phyloP scores from a whole-genome alignment of 2,888 invertebrate species.

The Gisinianus flammeolus region DNA sequence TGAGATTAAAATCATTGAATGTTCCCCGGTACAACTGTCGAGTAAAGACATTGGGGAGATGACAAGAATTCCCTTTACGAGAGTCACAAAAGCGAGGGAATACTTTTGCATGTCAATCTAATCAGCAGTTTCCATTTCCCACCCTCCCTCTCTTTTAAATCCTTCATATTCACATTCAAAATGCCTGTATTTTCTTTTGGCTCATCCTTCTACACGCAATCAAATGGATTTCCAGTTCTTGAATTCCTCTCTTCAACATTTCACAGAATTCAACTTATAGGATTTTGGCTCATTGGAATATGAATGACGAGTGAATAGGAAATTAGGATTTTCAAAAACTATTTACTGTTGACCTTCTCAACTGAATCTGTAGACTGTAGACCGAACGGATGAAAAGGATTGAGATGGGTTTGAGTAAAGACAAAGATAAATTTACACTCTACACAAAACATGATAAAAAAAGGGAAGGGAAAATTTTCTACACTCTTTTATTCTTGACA shows the following conservation, averaged over 20 bases:
- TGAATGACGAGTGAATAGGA: too few species aligned
- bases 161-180: background rate
- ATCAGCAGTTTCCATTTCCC: constrained; percentile 42
- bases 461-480: background rate
- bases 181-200: constrained; percentile 30
- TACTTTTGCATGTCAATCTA: constrained; percentile 46
- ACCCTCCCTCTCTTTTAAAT: constrained; percentile 18
- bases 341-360: too few species aligned
- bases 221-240: too few species aligned
- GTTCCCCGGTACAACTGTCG: background rate
- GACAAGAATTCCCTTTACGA: constrained; percentile 44
- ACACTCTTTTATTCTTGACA: background rate
- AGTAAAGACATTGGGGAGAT: constrained; percentile 20
- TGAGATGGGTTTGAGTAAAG: too few species aligned
- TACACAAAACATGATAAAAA: background rate
- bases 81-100: constrained; percentile 35
- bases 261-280: constrained; percentile 22
- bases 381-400: too few species aligned
- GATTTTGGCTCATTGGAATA: too few species aligned
- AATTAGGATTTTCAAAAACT: too few species aligned
- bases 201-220: constrained; percentile 24
- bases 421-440: too few species aligned
- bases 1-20: constrained; percentile 38
- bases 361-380: too few species aligned
- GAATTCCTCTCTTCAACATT: constrained; percentile 41